Conservation (phyloP, 2,888 invertebrate species). For the Drosophila birchii region DNA sequence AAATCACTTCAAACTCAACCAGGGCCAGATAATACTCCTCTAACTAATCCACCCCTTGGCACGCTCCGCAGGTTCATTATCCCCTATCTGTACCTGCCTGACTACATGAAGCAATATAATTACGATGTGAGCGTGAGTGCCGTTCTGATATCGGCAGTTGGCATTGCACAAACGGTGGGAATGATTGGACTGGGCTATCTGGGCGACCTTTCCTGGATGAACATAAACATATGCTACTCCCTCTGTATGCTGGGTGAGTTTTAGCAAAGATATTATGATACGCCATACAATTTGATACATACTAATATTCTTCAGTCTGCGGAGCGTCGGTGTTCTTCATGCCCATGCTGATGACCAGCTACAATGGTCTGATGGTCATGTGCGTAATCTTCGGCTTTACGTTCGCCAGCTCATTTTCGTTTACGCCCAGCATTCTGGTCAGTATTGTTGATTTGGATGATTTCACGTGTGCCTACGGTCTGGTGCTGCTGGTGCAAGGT, state of each 20-base stretch:
- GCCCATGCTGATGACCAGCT: constrained; percentile 81
- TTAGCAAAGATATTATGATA: neutral
- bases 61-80: constrained; percentile 93
- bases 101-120: constrained; percentile 90
- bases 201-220: constrained; percentile 93
- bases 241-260: constrained; percentile 88
- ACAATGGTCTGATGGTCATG: constrained; percentile 76
- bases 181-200: constrained; percentile 95
- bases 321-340: constrained; percentile 83
- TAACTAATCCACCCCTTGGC: constrained; percentile 7
- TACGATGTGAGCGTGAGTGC: constrained; percentile 91
- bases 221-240: constrained; percentile 93
- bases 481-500: constrained; percentile 95
- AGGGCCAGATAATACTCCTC: constrained; percentile 7
- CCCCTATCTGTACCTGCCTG: constrained; percentile 96
- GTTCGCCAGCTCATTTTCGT: constrained; percentile 95
- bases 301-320: constrained; percentile 73
- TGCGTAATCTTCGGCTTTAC: constrained; percentile 93
- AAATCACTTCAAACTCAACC: constrained; percentile 19
- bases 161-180: constrained; percentile 95
- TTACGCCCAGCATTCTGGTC: constrained; percentile 95
- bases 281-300: neutral
- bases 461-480: constrained; percentile 96
- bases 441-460: constrained; percentile 95
- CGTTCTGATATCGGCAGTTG: constrained; percentile 93